Base-by-base conservation (phyloP, 2,888 invertebrate genomes). In the Argynnis bischoffii region DNA sequence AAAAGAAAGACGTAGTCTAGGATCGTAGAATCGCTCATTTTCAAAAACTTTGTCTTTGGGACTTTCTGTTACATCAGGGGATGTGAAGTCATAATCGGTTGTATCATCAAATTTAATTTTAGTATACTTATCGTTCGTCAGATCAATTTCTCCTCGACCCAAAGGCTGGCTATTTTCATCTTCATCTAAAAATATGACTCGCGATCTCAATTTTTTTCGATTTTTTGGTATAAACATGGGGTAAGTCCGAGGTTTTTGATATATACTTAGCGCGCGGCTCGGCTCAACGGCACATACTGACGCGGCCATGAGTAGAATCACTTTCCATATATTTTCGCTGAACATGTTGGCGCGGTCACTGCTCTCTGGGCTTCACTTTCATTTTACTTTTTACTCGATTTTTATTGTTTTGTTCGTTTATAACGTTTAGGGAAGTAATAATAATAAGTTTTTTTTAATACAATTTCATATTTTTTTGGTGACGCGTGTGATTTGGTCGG, bases 41-140 rank as follows among this genome's bases (percentile, higher is more conserved):
- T 86, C 89, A 0, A 89, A 87, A 0, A 85, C 78, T 6, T 81
- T 82, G 1, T 78, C 77, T 82, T 83, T 6, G 67, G 76, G 66
- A 4, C 76, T 76, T 0, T 74, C 72, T 0, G 75, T 76, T 0
- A 84, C 85, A 2, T 82, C 90, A 0, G 86, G 83, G 0, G 91
- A 90, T 0, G 91, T 91, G 70, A 91, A 90, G 47, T 92, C 92
- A 64, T 92, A 93, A 65, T 93, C 93, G 1, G 85, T 74, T 1
- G 84, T 78, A n/a, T 93, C 92, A n/a, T 93, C 91, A 64, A 92
- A 93, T 76, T 90, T 92, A n/a, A 93, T 88, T 78, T 88, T 89
- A 0, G 90, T 86, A 67, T 80, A 82, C 65, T 81, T 72, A 55
- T 72, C 80, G 47, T 88, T 82, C 0, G 91, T 91, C 57, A 92